phyloP scores from a whole-genome alignment of 2,888 invertebrate genomes.

The Eupeodes latifasciatus region DNA sequence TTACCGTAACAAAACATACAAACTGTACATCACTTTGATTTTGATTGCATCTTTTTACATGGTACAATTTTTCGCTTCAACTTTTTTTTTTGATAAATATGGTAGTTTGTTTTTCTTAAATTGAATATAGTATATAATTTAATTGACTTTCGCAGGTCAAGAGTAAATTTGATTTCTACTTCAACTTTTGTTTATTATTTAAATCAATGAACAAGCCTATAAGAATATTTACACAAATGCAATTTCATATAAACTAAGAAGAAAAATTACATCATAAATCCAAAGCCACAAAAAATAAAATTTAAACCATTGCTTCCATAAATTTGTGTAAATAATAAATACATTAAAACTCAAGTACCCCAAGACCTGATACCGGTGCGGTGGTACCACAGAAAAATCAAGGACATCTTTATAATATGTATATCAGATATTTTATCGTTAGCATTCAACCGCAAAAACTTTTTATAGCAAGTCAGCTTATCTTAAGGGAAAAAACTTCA shows the following conservation, averaged over 20 bases:
- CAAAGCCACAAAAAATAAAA: constrained; percentile 5
- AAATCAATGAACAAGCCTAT: background rate
- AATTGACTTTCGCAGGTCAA: no score
- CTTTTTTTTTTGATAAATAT: no score
- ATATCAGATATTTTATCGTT: constrained; percentile 13
- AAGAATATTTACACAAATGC: background rate
- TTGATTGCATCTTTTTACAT: no score
- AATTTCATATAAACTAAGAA: background rate
- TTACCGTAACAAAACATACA: no score
- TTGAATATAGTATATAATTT: no score
- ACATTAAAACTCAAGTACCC: constrained; percentile 4
- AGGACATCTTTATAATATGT: constrained; percentile 8
- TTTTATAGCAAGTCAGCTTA: constrained; percentile 30
- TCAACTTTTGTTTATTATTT: background rate
- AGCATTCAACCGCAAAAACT: constrained; percentile 17
- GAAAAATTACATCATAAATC: background rate
- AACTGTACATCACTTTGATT: no score
- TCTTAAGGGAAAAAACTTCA: constrained; percentile 5
- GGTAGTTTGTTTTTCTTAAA: no score
- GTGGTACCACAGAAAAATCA: background rate
- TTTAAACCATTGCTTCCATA: background rate
- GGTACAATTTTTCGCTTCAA: no score
- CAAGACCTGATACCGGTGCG: background rate
- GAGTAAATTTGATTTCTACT: no score
- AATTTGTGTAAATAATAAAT: constrained; percentile 20